Percentiles rank a stretch among this genome's conserved stretches.
Conservation (phyloP, 2,797 vertebrate species). For the Threskiornis aethiopicus region DNA sequence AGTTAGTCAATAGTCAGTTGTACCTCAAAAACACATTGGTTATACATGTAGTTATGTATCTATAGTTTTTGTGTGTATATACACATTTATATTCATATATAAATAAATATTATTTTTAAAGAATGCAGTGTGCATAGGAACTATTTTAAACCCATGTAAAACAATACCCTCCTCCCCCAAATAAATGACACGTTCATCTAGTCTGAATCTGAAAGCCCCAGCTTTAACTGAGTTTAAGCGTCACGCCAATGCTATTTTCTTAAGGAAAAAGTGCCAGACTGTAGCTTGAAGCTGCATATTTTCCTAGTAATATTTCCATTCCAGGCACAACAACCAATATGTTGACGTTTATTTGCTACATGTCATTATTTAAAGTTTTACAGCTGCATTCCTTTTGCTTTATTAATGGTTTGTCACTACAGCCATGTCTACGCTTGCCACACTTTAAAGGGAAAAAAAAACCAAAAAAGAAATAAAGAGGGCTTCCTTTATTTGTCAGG, state of each 20-base stretch:
- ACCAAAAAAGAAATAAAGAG: background rate
- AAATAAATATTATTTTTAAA: background rate
- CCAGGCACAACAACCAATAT: conserved; percentile 50
- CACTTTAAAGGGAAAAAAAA: background rate
- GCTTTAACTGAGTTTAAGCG: background rate
- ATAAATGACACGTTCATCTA: background rate
- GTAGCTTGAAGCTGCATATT: conserved; percentile 42
- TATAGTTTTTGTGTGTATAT: background rate
- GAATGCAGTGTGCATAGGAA: background rate
- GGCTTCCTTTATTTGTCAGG: background rate
- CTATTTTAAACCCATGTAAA: background rate
- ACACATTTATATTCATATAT: background rate
- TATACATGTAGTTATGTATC: background rate
- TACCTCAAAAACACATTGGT: background rate
- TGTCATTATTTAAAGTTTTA: conserved; percentile 49
- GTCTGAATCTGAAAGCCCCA: background rate
- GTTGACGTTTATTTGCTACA: conserved; percentile 55
- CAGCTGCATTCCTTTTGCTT: conserved; percentile 59
- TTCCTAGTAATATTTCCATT: conserved; percentile 58
- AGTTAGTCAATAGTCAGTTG: background rate
- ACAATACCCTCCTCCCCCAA: background rate
- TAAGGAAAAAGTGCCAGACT: background rate
- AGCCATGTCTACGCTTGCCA: background rate
- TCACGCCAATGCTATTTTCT: background rate
- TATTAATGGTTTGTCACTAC: conserved; percentile 60